These are phyloP conservation scores for Upupa epops DNA, from an alignment of 2,113 vertebrate species.

Conservation along the genomic window DNA sequence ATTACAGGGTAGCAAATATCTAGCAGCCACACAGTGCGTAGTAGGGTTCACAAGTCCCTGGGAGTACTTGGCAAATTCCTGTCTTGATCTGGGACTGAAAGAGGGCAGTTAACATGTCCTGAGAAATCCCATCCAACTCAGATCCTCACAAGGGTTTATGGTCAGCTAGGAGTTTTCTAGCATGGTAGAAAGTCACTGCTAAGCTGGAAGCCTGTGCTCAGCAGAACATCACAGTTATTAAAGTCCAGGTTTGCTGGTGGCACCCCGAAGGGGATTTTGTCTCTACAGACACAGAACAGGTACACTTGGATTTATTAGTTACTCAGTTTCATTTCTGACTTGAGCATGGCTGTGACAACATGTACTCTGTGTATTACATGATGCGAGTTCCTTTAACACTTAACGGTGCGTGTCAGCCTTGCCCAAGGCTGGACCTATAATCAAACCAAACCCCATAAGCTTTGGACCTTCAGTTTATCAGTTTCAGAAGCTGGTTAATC, in stretches of 20 bases:
- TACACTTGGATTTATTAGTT: neutral
- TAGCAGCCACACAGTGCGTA: neutral
- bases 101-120: neutral
- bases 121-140: neutral
- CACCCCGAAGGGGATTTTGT: neutral
- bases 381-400: neutral
- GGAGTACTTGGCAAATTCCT: neutral
- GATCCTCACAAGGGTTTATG: neutral
- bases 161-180: neutral
- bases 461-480: neutral
- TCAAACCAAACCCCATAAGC: neutral
- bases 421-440: neutral
- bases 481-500: neutral
- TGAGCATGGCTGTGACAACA: neutral
- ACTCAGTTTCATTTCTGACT: neutral
- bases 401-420: neutral
- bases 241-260: neutral
- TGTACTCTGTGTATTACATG: neutral
- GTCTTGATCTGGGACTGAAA: neutral
- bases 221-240: neutral
- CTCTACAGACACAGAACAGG: neutral
- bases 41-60: neutral
- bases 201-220: neutral
- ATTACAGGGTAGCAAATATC: neutral
- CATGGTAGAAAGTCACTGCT: neutral